Evolutionary conservation across 2,888 invertebrate species (phyloP), one percentile per base, ranked within the genome.

Genomic region (Perizoma affinitatum): DNA sequence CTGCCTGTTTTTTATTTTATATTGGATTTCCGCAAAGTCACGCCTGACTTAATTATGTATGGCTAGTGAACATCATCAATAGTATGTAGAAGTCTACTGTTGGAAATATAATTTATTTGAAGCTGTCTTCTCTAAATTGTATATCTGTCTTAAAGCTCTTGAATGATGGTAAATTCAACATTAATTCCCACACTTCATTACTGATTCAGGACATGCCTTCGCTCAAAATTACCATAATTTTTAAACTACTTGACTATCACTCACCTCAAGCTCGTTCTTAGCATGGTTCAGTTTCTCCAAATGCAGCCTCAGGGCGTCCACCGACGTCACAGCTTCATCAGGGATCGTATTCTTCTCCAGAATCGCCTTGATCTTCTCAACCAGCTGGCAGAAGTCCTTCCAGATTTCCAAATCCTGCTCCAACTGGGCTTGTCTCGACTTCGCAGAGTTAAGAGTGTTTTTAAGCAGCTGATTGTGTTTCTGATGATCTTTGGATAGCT

Each of bases 371-470:
- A 97, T 96, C 78, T 96, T 96, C 58, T 97, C 96, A 76, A 96
- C 92, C 33, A 95, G 93, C 74, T 96, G 95, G 62, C 95, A 95
- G 84, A 97, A 98, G 78, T 97, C 96, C 76, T 96, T 96, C 97
- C 97, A 98, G 55, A 96, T 95, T 72, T 96, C 96, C 8, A 95
- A 93, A 71, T 96, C 96, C 81, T 96, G 96, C 78, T 98, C 97
- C 63, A 98, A 84, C 63, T 95, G 94, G 0, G 96, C 96, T 75
- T 95, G 95, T 67, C 96, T 95, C 0, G 96, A 96, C 74, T 96
- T 96, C 0, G 98, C 97, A 4, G 96, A 95, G 78, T 96, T 96
- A 67, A 97, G 85, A 0, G 96, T 96, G 71, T 97, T 97, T 79
- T 97, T 96, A 70, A 97, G 82, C 42, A 96, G 86, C 73, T 97